A percentile compares a stretch with the other conserved stretches of the same genome.
These are phyloP conservation scores for Perccottus glenii DNA, from an alignment of 2,113 vertebrate genomes.

Conservation along the genomic window DNA sequence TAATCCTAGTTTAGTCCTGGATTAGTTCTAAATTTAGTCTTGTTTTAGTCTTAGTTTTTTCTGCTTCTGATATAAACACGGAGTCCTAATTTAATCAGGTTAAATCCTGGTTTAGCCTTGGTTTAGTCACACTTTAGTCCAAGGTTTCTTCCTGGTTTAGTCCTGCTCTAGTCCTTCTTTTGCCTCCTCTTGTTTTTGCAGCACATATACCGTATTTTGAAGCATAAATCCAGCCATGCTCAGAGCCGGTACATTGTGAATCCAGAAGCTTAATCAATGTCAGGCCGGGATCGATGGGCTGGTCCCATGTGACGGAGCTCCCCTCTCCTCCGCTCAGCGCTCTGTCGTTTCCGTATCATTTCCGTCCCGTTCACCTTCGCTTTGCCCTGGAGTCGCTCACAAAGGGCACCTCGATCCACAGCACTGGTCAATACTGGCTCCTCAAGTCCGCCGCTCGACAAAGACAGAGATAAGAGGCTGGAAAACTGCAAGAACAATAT, in stretches of 20 bases:
- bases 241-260: conserved; percentile 73
- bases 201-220: conserved; percentile 8
- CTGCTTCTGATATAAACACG: too few relatives aligned
- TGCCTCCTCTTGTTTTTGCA: too few relatives aligned
- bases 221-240: conserved; percentile 33
- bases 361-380: conserved; percentile 61
- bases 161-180: too few relatives aligned
- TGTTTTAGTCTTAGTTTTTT: too few relatives aligned
- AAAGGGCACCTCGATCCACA: conserved; percentile 39
- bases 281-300: conserved; percentile 80
- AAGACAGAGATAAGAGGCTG: conserved; percentile 13
- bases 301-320: conserved; percentile 72
- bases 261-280: conserved; percentile 83
- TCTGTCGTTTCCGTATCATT: conserved; percentile 46
- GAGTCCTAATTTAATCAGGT: too few relatives aligned
- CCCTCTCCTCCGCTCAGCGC: conserved; percentile 27
- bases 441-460: background rate
- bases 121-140: too few relatives aligned
- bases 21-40: too few relatives aligned
- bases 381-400: conserved; percentile 31
- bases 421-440: conserved; percentile 60
- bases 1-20: too few relatives aligned
- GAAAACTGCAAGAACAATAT: conserved; percentile 1
- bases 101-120: too few relatives aligned
- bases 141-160: too few relatives aligned